Conservation (phyloP, 2,888 invertebrate species). For the Herminia tarsipennalis region DNA sequence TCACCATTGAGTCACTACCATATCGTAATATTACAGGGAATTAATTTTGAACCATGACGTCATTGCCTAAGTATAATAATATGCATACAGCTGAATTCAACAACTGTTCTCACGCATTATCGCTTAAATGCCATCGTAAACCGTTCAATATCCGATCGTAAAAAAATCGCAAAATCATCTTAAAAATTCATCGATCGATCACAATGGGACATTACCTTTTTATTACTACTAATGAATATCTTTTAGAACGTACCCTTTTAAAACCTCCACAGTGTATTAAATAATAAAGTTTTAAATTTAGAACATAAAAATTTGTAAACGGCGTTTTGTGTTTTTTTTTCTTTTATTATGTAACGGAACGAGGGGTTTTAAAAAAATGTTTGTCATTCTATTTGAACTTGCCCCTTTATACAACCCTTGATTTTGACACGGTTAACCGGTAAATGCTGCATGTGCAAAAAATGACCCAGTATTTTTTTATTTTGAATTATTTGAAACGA, state of each 20-base stretch:
- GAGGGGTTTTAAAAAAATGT: constrained; percentile 68
- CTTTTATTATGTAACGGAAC: constrained; percentile 48
- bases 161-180: constrained; percentile 81
- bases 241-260: constrained; percentile 55
- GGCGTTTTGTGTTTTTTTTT: constrained; percentile 58
- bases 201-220: constrained; percentile 80
- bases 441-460: constrained; percentile 36
- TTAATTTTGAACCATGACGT: too few relatives aligned
- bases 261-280: constrained; percentile 69
- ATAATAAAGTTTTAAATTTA: constrained; percentile 74
- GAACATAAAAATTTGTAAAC: constrained; percentile 82
- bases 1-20: too few relatives aligned
- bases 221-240: constrained; percentile 80
- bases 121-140: constrained; percentile 68
- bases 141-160: constrained; percentile 70
- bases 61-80: constrained; percentile 12
- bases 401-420: constrained; percentile 63
- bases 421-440: constrained; percentile 63
- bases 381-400: constrained; percentile 74
- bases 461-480: constrained; percentile 29
- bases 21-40: too few relatives aligned
- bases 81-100: constrained; percentile 53
- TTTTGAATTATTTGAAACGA: constrained; percentile 11
- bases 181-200: constrained; percentile 76
- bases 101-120: constrained; percentile 73